phyloP scores from a whole-genome alignment of 2,888 invertebrate species.

The Drosophila paracracens region DNA sequence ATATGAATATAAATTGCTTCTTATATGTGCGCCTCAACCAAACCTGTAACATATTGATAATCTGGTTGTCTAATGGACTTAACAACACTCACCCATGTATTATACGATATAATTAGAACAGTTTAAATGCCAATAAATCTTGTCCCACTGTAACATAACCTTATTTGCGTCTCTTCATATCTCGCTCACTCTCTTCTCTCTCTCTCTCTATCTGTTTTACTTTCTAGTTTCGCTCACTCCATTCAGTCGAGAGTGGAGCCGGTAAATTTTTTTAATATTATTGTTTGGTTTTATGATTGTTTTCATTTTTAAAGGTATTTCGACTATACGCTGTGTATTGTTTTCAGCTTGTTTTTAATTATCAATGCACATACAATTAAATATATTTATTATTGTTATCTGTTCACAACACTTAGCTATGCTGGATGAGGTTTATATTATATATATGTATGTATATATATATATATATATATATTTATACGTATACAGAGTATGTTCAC shows the following conservation, averaged over 20 bases:
- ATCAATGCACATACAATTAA: conserved; percentile 3
- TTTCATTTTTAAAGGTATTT: conserved; percentile 8
- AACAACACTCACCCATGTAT: neutral
- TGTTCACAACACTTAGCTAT: conserved; percentile 6
- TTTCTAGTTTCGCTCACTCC: conserved; percentile 24
- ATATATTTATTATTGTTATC: conserved; percentile 37
- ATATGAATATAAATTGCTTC: neutral
- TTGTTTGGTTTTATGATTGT: conserved; percentile 58
- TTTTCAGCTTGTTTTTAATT: conserved; percentile 45
- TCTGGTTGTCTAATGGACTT: neutral
- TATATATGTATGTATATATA: neutral
- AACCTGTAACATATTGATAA: neutral
- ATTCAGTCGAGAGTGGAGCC: conserved; percentile 57
- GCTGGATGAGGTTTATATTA: conserved; percentile 12
- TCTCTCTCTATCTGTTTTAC: conserved; percentile 4
- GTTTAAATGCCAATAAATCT: conserved; percentile 11
- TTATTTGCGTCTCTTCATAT: conserved; percentile 8
- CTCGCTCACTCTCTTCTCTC: conserved; percentile 13
- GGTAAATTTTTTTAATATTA: conserved; percentile 51
- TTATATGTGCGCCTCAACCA: neutral
- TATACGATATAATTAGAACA: neutral
- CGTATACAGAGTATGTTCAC: conserved; percentile 10
- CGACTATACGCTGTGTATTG: conserved; percentile 19
- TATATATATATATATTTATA: conserved; percentile 5
- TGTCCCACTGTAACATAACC: conserved; percentile 41